Evolutionary conservation across 2,113 vertebrate genomes (phyloP).

Genomic region (Pteronura brasiliensis): DNA sequence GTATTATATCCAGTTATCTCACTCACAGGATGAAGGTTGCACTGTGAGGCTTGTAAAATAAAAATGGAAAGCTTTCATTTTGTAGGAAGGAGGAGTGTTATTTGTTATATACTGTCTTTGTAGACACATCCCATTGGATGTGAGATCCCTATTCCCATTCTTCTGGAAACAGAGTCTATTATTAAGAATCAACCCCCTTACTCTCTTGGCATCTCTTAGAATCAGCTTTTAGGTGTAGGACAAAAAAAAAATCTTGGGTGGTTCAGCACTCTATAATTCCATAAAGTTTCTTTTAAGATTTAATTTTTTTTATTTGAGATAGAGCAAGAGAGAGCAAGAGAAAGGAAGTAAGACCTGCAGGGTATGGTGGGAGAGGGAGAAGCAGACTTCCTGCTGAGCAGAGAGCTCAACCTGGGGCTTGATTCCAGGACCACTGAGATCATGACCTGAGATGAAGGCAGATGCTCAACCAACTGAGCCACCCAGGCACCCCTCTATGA

Average conservation of each 20-base stretch:
- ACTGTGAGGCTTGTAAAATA: background rate
- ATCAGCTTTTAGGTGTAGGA: background rate
- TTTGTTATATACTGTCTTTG: background rate
- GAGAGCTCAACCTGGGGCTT: no score
- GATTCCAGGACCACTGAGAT: no score
- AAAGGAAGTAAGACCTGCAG: no score
- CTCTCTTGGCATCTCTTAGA: background rate
- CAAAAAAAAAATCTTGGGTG: background rate
- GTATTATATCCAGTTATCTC: background rate
- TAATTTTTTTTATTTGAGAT: no score
- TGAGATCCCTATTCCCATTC: background rate
- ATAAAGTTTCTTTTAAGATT: background rate
- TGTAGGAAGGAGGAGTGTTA: background rate
- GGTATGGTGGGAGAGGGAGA: no score
- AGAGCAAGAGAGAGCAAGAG: no score
- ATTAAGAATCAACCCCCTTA: background rate
- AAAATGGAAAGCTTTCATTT: background rate
- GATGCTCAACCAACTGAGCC: background rate
- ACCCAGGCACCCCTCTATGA: background rate
- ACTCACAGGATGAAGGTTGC: background rate
- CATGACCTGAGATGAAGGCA: no score
- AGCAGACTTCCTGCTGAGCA: no score
- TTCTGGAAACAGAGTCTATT: background rate
- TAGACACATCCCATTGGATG: background rate
- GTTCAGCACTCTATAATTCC: background rate